A percentile compares a stretch with the other conserved stretches of the same genome.
Conservation (phyloP, 1,140 invertebrate species). For the Leguminivora glycinivorella region DNA sequence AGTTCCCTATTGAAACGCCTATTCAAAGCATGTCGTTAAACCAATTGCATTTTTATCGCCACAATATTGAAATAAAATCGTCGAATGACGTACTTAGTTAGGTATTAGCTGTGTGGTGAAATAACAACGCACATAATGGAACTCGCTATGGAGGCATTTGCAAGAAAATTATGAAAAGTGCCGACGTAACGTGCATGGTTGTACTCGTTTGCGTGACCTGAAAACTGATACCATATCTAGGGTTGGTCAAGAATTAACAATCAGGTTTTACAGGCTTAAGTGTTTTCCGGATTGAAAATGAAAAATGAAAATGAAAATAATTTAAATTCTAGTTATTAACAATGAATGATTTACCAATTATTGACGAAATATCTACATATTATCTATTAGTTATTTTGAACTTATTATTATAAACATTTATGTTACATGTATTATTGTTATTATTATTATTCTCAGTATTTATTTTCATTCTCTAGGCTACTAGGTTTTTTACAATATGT, state of each 20-base stretch:
- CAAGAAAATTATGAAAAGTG: constrained; percentile 6
- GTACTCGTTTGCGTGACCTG: constrained; percentile 15
- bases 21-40: neutral
- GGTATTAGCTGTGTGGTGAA: neutral
- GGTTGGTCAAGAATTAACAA: neutral
- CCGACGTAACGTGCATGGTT: constrained; percentile 7
- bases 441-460: no score
- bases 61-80: neutral
- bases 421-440: no score
- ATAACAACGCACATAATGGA: constrained; percentile 8
- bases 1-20: neutral
- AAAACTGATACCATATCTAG: constrained; percentile 14
- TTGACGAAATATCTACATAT: no score
- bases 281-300: neutral
- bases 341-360: no score
- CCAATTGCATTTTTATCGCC: constrained; percentile 7
- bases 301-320: no score
- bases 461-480: no score
- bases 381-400: no score
- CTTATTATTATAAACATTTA: no score
- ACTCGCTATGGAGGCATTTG: neutral
- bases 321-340: no score
- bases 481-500: no score
- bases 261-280: neutral
- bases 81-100: neutral